Conservation (phyloP, 2,113 vertebrate species). For the Lagopus muta region DNA sequence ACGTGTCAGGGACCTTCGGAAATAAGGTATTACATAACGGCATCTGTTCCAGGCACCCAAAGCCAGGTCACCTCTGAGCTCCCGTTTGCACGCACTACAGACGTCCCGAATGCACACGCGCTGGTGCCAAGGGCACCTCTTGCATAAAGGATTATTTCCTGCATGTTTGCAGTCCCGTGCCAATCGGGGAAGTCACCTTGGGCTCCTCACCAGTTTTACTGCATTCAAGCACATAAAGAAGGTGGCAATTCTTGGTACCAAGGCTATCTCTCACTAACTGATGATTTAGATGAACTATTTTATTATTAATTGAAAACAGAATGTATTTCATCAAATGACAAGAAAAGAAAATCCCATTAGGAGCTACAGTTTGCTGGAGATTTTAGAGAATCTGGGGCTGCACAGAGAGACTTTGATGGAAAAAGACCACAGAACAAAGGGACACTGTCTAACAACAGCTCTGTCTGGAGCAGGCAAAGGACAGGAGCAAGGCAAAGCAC, state of each 20-base stretch:
- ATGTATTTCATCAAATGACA: background rate
- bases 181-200: background rate
- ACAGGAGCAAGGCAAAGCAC: background rate
- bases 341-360: background rate
- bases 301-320: background rate
- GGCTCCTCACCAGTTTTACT: background rate
- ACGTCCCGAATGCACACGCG: background rate
- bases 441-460: background rate
- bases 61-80: background rate
- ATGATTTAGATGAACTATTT: background rate
- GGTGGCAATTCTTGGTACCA: background rate
- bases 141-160: background rate
- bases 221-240: background rate
- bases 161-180: accelerated
- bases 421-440: background rate
- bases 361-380: background rate
- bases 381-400: background rate
- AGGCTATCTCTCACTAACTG: accelerated
- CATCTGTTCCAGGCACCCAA: background rate
- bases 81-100: accelerated
- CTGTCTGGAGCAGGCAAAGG: accelerated
- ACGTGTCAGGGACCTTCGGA: background rate
- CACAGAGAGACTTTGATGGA: accelerated
- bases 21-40: background rate
- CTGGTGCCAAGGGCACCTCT: background rate